A percentile compares a stretch with the other conserved stretches of the same genome.
Conservation (phyloP, 2,888 invertebrate genomes). For the Rhaphigaster nebulosa region DNA sequence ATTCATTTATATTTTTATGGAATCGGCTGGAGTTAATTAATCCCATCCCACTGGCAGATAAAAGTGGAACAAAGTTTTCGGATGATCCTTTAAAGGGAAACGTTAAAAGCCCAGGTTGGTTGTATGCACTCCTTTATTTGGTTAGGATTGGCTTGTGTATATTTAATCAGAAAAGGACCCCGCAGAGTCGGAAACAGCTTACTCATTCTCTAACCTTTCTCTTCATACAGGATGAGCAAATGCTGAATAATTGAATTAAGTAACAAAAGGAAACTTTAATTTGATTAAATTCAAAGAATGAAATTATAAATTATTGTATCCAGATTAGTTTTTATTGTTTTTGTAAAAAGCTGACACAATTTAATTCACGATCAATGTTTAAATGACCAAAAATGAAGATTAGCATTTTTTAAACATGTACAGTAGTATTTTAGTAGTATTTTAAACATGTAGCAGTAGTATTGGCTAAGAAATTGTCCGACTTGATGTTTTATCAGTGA, state of each 20-base stretch:
- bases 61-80: background rate
- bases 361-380: too few species aligned
- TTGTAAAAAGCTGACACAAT: too few species aligned
- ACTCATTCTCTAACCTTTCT: constrained; percentile 4
- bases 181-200: background rate
- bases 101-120: background rate
- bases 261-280: background rate
- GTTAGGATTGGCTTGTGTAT: constrained; percentile 28
- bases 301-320: background rate
- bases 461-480: too few species aligned
- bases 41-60: background rate
- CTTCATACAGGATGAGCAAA: background rate
- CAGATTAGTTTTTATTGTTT: background rate
- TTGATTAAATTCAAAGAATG: background rate
- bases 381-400: too few species aligned
- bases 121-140: background rate
- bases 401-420: too few species aligned
- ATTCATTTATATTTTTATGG: background rate
- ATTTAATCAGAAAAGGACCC: constrained; percentile 36
- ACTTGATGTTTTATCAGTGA: too few species aligned
- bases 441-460: too few species aligned
- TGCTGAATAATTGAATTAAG: constrained; percentile 12
- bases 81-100: background rate
- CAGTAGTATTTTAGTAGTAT: too few species aligned
- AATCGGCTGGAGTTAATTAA: background rate